These are phyloP conservation scores for Halocynthia aurantium DNA, from an alignment of 23 tunicate species.

Conservation along the genomic window DNA sequence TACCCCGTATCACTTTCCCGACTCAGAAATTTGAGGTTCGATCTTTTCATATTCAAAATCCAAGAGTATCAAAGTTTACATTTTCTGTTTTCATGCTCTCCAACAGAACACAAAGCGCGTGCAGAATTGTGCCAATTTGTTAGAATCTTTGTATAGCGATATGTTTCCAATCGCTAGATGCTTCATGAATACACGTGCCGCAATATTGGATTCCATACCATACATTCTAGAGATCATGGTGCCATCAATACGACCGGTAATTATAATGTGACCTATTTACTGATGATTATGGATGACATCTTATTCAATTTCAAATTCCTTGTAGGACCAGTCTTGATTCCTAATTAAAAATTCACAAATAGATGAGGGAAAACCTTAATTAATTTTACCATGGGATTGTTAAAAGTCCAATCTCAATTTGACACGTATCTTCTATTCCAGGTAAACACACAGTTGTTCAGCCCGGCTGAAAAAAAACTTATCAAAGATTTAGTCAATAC, in stretches of 20 bases:
- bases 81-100: background rate
- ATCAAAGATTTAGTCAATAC: constrained; percentile 51
- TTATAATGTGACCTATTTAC: background rate
- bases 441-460: constrained; percentile 86
- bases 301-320: no score
- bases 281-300: no score
- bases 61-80: background rate
- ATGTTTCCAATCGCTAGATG: constrained; percentile 62
- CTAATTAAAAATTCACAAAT: no score
- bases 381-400: no score
- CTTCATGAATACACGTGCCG: constrained; percentile 38
- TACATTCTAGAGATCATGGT: constrained; percentile 72
- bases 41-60: background rate
- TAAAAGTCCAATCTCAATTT: background rate
- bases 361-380: no score
- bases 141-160: constrained; percentile 42
- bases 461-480: constrained; percentile 56
- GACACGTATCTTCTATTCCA: background rate
- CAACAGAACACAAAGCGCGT: constrained; percentile 11
- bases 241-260: constrained; percentile 72
- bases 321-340: no score
- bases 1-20: constrained; percentile 50
- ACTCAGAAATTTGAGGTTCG: constrained; percentile 5
- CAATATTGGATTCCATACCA: constrained; percentile 56
- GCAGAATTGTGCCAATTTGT: constrained; percentile 57